These are phyloP conservation scores for Pseudomyrmex dendroicus DNA, from an alignment of 1,140 invertebrate genomes.

Conservation along the genomic window DNA sequence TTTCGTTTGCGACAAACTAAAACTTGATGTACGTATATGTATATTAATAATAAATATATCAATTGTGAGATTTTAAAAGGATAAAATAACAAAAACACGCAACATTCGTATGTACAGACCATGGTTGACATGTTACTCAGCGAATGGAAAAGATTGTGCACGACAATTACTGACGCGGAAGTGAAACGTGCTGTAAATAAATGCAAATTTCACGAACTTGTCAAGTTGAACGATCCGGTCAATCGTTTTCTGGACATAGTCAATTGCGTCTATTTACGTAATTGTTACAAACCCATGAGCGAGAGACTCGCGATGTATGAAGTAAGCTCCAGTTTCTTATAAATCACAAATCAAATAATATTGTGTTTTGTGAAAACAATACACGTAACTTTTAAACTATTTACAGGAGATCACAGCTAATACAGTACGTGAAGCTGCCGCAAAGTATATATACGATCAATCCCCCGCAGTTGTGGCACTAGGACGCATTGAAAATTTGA, in stretches of 20 bases:
- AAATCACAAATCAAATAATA: neutral
- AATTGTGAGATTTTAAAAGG: neutral
- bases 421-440: conserved; percentile 59
- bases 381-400: neutral
- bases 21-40: conserved; percentile 70
- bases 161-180: conserved; percentile 78
- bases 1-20: conserved; percentile 75
- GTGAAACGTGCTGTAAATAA: conserved; percentile 80
- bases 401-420: conserved; percentile 63
- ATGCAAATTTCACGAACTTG: conserved; percentile 76
- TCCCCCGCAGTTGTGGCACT: conserved; percentile 70
- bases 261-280: conserved; percentile 57
- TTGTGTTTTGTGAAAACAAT: neutral
- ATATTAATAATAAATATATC: neutral
- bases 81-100: conserved; percentile 6
- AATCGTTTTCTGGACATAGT: conserved; percentile 72
- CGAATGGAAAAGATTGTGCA: conserved; percentile 82
- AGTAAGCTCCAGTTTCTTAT: conserved; percentile 35
- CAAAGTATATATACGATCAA: conserved; percentile 74
- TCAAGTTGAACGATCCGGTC: conserved; percentile 60
- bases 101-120: conserved; percentile 63
- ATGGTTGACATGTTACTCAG: conserved; percentile 78
- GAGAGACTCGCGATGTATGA: conserved; percentile 67
- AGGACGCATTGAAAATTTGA: conserved; percentile 71
- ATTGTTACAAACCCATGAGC: conserved; percentile 65